A percentile compares a stretch with the other conserved stretches of the same genome.
phyloP scores from a whole-genome alignment of 2,797 vertebrate genomes.

The Acomys russatus region DNA sequence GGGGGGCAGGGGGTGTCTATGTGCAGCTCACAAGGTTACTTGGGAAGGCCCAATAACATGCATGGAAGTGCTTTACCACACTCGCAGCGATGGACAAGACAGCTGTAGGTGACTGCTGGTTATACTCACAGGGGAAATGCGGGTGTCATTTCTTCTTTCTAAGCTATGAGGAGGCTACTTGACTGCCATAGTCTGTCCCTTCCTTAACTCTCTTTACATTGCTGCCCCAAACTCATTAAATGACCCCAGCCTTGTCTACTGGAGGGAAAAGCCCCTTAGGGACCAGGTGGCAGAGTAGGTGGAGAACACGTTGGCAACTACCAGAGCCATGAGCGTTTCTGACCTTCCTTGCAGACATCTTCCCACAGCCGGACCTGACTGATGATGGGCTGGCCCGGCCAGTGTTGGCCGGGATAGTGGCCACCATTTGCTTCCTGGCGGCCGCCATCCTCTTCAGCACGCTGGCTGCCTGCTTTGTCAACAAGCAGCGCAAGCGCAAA shows the following conservation, averaged over 20 bases:
- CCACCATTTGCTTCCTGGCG: slow-evolving; percentile 99
- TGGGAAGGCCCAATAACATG: not conserved
- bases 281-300: not conserved
- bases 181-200: not conserved
- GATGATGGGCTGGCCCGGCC: slow-evolving; percentile 98
- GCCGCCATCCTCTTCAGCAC: slow-evolving; percentile 99
- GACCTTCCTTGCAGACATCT: slow-evolving; percentile 92
- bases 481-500: slow-evolving; percentile 98
- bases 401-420: slow-evolving; percentile 98
- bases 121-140: not conserved
- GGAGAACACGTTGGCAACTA: no score
- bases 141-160: not conserved
- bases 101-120: no score
- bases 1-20: not conserved
- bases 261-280: not conserved
- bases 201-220: not conserved
- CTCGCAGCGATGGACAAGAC: no score
- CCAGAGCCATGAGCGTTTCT: not conserved
- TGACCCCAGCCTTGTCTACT: not conserved
- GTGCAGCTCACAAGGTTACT: not conserved
- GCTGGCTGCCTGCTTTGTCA: slow-evolving; percentile 98
- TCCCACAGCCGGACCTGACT: slow-evolving; percentile 96
- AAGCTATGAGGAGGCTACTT: not conserved
- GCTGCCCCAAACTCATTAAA: not conserved
- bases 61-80: not conserved